These are phyloP conservation scores for Eulemur rubriventer DNA, from an alignment of 2,797 vertebrate genomes.

Conservation along the genomic window DNA sequence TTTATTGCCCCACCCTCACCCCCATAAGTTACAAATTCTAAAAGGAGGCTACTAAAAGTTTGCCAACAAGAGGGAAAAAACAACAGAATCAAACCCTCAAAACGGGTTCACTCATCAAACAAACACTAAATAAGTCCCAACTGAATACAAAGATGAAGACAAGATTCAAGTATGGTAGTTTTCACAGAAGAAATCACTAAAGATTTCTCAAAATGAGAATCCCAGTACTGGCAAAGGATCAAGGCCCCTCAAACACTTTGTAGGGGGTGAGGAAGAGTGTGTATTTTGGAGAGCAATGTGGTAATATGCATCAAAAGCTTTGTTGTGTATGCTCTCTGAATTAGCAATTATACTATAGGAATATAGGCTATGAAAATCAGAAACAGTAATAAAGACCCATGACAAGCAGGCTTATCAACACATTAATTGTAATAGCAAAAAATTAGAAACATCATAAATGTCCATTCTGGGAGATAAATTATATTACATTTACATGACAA, in stretches of 20 bases:
- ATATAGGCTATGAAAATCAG: not conserved
- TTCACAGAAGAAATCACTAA: not conserved
- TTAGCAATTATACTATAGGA: not conserved
- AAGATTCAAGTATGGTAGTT: not conserved
- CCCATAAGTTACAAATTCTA: not conserved
- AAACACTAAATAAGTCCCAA: not conserved
- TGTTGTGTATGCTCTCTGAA: not conserved
- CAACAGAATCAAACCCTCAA: not conserved
- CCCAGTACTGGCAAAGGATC: not conserved
- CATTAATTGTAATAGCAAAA: not conserved
- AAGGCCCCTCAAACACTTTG: not conserved
- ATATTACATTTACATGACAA: not conserved
- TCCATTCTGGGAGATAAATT: not conserved
- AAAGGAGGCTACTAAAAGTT: not conserved
- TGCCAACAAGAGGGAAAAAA: not conserved
- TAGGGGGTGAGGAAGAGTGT: not conserved
- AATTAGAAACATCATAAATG: not conserved
- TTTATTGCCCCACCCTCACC: too few relatives aligned
- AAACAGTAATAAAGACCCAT: not conserved
- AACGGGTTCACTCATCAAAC: not conserved
- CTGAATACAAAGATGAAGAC: not conserved
- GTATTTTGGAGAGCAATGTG: not conserved
- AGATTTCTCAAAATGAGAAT: slow-evolving; percentile 1
- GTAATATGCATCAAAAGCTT: not conserved
- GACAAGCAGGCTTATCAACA: not conserved